phyloP scores from a whole-genome alignment of 2,113 vertebrate species.

The Puntigrus tetrazona region DNA sequence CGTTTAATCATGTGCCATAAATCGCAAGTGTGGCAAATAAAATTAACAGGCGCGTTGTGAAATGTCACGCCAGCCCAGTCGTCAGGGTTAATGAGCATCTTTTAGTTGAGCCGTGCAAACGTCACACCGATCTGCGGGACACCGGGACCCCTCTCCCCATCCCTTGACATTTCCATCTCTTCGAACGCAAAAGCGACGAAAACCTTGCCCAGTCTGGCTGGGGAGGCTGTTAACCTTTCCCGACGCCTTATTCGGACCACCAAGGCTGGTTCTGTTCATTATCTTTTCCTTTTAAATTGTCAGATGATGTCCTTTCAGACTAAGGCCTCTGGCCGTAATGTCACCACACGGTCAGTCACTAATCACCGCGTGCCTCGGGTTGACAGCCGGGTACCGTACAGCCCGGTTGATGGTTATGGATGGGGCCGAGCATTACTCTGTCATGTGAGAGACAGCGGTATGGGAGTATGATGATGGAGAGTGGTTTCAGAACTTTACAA shows the following conservation, averaged over 20 bases:
- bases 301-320: slow-evolving; percentile 41
- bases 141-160: not conserved
- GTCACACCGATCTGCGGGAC: not conserved
- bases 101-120: not conserved
- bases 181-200: not conserved
- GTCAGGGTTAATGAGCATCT: slow-evolving; percentile 46
- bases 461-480: slow-evolving; percentile 59
- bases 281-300: slow-evolving; percentile 32
- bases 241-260: not conserved
- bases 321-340: slow-evolving; percentile 24
- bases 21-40: slow-evolving; percentile 50
- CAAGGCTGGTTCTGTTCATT: slow-evolving; percentile 30
- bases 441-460: slow-evolving; percentile 60
- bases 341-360: slow-evolving; percentile 49
- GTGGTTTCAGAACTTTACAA: slow-evolving; percentile 55
- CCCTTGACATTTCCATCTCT: slow-evolving; percentile 48
- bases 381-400: slow-evolving; percentile 63
- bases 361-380: slow-evolving; percentile 56
- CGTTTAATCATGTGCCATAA: slow-evolving; percentile 44
- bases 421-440: slow-evolving; percentile 56
- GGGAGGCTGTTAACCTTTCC: slow-evolving; percentile 37
- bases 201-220: not conserved
- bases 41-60: slow-evolving; percentile 40
- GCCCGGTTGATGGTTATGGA: slow-evolving; percentile 63
- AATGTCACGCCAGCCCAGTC: slow-evolving; percentile 45